These are phyloP conservation scores for Brachyhypopomus occidentalis DNA, from an alignment of 2,113 vertebrate genomes.

Conservation along the genomic window DNA sequence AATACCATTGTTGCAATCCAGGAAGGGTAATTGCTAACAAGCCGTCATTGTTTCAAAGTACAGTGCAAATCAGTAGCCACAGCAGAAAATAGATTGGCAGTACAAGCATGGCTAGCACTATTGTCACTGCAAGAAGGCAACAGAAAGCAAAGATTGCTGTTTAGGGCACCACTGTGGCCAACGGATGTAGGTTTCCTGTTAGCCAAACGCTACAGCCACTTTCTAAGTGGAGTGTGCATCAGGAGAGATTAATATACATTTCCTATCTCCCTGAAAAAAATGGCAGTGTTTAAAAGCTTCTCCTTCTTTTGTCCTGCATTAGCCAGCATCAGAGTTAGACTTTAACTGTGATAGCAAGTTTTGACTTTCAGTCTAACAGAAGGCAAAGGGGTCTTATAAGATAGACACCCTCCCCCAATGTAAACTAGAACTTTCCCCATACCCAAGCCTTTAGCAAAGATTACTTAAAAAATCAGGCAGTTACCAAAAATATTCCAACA, in stretches of 20 bases:
- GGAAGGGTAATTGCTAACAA: constrained; percentile 43
- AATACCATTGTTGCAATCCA: constrained; percentile 11
- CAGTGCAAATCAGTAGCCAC: constrained; percentile 79
- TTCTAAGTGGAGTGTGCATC: constrained; percentile 68
- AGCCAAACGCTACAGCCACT: constrained; percentile 73
- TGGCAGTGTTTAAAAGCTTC: constrained; percentile 80
- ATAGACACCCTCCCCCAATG: constrained; percentile 64
- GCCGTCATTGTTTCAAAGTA: constrained; percentile 59
- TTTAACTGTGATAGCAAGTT: constrained; percentile 34
- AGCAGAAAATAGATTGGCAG: constrained; percentile 74
- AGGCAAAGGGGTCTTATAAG: constrained; percentile 72
- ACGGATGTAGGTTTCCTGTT: constrained; percentile 70
- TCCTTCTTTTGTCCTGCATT: constrained; percentile 53
- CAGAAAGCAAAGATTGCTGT: constrained; percentile 72
- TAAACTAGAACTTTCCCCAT: constrained; percentile 59
- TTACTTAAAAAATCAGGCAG: constrained; percentile 76
- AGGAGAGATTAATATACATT: constrained; percentile 59
- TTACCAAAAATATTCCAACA: constrained; percentile 74
- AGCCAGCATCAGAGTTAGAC: constrained; percentile 33
- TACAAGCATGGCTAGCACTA: constrained; percentile 78
- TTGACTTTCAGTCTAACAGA: constrained; percentile 61
- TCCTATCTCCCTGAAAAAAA: constrained; percentile 69
- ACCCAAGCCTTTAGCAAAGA: constrained; percentile 67
- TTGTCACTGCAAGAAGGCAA: constrained; percentile 79
- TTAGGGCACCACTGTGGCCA: constrained; percentile 68